Base-by-base conservation (phyloP, 2,888 invertebrate genomes). In the Octonoba sinensis region DNA sequence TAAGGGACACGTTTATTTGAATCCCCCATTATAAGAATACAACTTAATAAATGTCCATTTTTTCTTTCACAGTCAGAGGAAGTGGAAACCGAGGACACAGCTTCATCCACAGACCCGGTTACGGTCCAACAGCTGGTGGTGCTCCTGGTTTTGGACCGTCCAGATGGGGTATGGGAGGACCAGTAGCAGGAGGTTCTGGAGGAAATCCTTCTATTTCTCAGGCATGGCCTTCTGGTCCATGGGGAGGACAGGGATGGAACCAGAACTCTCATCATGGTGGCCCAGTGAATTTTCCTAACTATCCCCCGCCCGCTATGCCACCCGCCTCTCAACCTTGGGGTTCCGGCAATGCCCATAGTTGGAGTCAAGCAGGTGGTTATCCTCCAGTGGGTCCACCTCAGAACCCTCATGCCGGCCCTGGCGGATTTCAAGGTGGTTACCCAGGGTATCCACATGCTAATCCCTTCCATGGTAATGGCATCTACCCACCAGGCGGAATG, bases 101-200 rank as follows among this genome's bases (percentile, higher is more conserved):
- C 22, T 82, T 82, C 57, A 82, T 84, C 60, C 77, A 81, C 47
- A 67, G 84, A 67, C 77, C 81, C 20, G 84, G 84, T 16, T 84
- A 82, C 49, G 82, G 84, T 27, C 65, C 72, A 13, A 6, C 71
- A 3, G 27, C 36, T 36, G 57, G 44, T 11, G 64, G 69, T 24
- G 70, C 69, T 13, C 22, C 64, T 18, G 46, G 64, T n/a, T 71
- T 66, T 24, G 73, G 79, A 3, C 79, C 78, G 1, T 78, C 75
- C 18, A 44, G 83, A 62, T 78, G 83, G 78, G 83, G 83, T 8
- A 59, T 81, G 4, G 84, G 84, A 15, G 84, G 84, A 24, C 77
- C 76, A 27, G 82, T 74, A 18, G 76, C 57, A 18, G 66, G 62
- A 18, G 56, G 46, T 16, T 46, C 27, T 16, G 75, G 66, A 13